These are phyloP conservation scores for Aphrophora alni DNA, from an alignment of 2,888 invertebrate species.

Conservation along the genomic window DNA sequence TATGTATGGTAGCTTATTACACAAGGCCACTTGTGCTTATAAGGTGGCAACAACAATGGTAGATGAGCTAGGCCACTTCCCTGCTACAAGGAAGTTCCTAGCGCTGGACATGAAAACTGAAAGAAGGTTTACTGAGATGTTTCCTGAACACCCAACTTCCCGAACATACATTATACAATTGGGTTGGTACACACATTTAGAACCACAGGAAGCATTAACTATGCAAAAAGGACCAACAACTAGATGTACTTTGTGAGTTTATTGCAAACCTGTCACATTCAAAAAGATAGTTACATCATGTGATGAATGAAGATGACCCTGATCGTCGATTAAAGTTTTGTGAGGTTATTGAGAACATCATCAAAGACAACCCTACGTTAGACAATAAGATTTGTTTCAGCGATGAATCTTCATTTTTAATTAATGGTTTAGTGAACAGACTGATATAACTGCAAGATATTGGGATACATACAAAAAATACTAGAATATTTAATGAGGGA, in stretches of 20 bases:
- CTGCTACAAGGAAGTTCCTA: too few species aligned
- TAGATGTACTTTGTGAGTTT: constrained; percentile 11
- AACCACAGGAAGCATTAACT: constrained; percentile 9
- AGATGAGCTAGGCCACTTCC: too few species aligned
- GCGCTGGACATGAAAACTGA: too few species aligned
- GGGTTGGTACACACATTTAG: neutral
- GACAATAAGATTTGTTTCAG: too few species aligned
- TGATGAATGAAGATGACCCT: too few species aligned
- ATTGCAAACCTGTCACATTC: constrained; percentile 8
- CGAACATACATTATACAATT: constrained; percentile 13
- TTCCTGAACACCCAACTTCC: constrained; percentile 10
- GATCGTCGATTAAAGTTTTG: too few species aligned
- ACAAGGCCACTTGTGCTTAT: too few species aligned
- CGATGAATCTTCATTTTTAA: too few species aligned
- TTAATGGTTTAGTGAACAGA: neutral
- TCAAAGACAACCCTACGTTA: neutral
- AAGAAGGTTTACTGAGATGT: neutral
- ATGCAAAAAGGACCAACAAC: neutral
- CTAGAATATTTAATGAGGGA: neutral
- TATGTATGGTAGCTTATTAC: too few species aligned
- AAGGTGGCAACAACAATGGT: too few species aligned
- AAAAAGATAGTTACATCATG: too few species aligned
- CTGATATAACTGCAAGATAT: too few species aligned
- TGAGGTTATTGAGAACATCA: neutral
- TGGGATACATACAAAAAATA: neutral